Percentiles rank a stretch among this genome's conserved stretches.
These are phyloP conservation scores for Thalassophryne amazonica DNA, from an alignment of 2,797 vertebrate genomes.

Conservation along the genomic window DNA sequence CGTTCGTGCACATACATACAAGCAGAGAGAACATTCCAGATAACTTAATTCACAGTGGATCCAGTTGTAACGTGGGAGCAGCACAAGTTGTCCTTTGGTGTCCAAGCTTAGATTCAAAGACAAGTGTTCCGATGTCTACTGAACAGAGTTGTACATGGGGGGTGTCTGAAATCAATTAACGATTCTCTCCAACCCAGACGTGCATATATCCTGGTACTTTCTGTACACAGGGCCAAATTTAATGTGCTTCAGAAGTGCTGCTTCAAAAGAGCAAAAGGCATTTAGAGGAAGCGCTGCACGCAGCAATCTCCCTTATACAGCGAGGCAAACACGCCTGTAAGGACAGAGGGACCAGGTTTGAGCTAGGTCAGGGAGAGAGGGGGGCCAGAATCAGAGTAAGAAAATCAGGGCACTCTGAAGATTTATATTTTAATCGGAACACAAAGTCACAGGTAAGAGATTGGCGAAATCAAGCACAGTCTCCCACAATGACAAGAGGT, in stretches of 20 bases:
- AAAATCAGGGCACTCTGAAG: constrained; percentile 29
- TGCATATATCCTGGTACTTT: constrained; percentile 44
- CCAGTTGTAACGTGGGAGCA: constrained; percentile 82
- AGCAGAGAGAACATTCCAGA: constrained; percentile 74
- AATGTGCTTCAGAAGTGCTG: constrained; percentile 77
- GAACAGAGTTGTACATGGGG: constrained; percentile 47
- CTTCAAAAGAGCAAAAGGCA: constrained; percentile 70
- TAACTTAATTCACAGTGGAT: constrained; percentile 85
- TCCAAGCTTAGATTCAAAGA: constrained; percentile 71
- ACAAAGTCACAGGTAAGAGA: constrained; percentile 39
- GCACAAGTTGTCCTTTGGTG: constrained; percentile 85
- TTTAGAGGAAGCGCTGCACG: constrained; percentile 55
- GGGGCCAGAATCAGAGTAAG: constrained; percentile 36
- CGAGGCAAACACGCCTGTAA: constrained; percentile 57
- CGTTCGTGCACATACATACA: constrained; percentile 64
- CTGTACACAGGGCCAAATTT: constrained; percentile 53
- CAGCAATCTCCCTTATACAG: constrained; percentile 57
- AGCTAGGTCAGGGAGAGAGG: constrained; percentile 20
- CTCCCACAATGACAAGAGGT: constrained; percentile 89
- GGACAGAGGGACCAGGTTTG: constrained; percentile 53
- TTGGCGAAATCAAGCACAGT: constrained; percentile 80
- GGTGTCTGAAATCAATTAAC: constrained; percentile 27
- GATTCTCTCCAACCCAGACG: constrained; percentile 39
- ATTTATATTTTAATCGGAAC: constrained; percentile 44
- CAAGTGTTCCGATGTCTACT: constrained; percentile 53